A percentile compares a stretch with the other conserved stretches of the same genome.
phyloP scores from a whole-genome alignment of 1,140 invertebrate species.

The Limonius californicus region DNA sequence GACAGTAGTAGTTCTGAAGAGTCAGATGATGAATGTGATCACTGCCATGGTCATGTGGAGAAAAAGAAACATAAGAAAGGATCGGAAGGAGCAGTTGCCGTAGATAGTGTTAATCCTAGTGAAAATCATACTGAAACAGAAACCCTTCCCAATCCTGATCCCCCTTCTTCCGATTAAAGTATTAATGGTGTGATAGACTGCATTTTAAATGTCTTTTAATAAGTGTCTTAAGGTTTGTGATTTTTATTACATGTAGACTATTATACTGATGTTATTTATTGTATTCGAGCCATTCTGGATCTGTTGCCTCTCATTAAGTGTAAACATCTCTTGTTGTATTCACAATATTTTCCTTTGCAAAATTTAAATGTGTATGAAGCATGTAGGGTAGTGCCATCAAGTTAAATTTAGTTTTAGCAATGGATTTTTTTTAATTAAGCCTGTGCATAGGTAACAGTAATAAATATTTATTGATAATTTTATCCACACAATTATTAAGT shows the following conservation, averaged over 20 bases:
- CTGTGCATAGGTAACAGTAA: neutral
- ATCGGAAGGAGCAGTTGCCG: too few species aligned
- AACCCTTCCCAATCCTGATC: neutral
- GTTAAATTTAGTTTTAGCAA: too few species aligned
- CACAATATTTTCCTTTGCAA: too few species aligned
- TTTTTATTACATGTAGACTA: neutral
- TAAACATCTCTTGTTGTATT: too few species aligned
- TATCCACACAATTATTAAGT: neutral
- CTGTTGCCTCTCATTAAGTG: too few species aligned
- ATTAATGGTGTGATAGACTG: slow-evolving; percentile 1
- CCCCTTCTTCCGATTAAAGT: neutral
- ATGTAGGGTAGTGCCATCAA: too few species aligned
- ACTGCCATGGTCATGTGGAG: slow-evolving; percentile 80
- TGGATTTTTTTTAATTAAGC: too few species aligned
- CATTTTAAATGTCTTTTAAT: neutral
- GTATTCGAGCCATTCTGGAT: too few species aligned
- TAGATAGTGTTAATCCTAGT: neutral
- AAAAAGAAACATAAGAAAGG: slow-evolving; percentile 53
- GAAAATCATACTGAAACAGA: slow-evolving; percentile 1
- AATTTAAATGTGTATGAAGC: too few species aligned
- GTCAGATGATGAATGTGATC: slow-evolving; percentile 75
- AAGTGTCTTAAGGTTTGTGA: slow-evolving; percentile 11
- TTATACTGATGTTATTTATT: neutral
- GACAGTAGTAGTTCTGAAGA: slow-evolving; percentile 77
- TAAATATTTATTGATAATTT: slow-evolving; percentile 4